phyloP scores from a whole-genome alignment of 2,888 invertebrate species.

The Drosophila picticornis region DNA sequence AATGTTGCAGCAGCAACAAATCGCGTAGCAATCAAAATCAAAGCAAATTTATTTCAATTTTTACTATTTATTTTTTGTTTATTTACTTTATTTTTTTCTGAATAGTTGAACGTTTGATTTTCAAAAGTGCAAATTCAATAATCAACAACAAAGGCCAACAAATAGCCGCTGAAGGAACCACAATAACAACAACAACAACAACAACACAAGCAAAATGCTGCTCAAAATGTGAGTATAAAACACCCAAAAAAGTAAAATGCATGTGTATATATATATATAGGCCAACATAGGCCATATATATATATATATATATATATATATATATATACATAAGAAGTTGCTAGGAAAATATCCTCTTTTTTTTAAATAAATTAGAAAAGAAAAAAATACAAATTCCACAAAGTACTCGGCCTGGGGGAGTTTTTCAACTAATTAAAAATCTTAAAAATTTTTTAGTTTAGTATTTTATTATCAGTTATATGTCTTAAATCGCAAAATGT shows the following conservation, averaged over 20 bases:
- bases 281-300: neutral
- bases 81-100: constrained; percentile 31
- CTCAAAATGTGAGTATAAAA: constrained; percentile 70
- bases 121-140: constrained; percentile 69
- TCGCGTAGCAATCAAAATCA: constrained; percentile 9
- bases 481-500: neutral
- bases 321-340: neutral
- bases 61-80: constrained; percentile 22
- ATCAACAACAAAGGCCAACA: constrained; percentile 46
- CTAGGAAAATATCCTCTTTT: neutral
- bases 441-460: no score
- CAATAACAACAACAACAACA: constrained; percentile 27
- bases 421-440: neutral
- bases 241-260: neutral
- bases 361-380: neutral
- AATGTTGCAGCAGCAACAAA: constrained; percentile 25
- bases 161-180: constrained; percentile 43
- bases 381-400: neutral
- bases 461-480: neutral
- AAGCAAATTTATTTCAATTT: constrained; percentile 17
- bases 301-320: neutral
- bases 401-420: neutral
- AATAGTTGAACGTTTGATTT: constrained; percentile 68
- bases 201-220: constrained; percentile 59
- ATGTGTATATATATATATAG: no score